Percentiles rank a stretch among this genome's conserved stretches.
Evolutionary conservation across 1,140 invertebrate species (phyloP).

Genomic region (Drosophila murphyi): DNA sequence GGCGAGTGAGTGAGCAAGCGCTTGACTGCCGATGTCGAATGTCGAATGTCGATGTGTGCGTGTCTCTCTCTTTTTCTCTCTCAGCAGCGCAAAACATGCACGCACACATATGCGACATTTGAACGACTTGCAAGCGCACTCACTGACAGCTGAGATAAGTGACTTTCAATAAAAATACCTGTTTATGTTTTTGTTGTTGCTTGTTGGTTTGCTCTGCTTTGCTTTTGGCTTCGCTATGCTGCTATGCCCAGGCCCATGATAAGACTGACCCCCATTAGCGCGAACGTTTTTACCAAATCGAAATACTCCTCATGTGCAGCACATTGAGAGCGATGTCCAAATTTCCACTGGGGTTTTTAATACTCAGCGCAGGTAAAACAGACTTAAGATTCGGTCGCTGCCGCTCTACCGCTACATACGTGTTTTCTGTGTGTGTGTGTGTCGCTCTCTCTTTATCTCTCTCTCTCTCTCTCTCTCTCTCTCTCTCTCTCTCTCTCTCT

Average conservation of each 20-base stretch:
- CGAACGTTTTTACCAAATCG: constrained; percentile 44
- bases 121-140: constrained; percentile 36
- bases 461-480: constrained; percentile 29
- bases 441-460: constrained; percentile 1
- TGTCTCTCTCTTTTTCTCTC: constrained; percentile 32
- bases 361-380: constrained; percentile 51
- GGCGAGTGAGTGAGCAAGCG: constrained; percentile 21
- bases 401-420: constrained; percentile 8
- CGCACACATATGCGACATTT: constrained; percentile 1
- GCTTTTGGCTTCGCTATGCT: not conserved
- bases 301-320: constrained; percentile 34
- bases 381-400: constrained; percentile 53
- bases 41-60: not conserved
- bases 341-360: constrained; percentile 72
- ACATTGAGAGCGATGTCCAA: constrained; percentile 39
- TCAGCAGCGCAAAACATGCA: constrained; percentile 14
- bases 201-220: constrained; percentile 49
- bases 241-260: constrained; percentile 45
- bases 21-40: constrained; percentile 6
- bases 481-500: constrained; percentile 36
- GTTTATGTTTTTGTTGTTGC: constrained; percentile 53
- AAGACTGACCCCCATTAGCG: constrained; percentile 73
- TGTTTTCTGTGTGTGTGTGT: constrained; percentile 10
- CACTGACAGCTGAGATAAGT: constrained; percentile 70
- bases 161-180: constrained; percentile 75